Percentiles rank a stretch among this genome's conserved stretches.
phyloP scores from a whole-genome alignment of 2,113 vertebrate genomes.

The Spermophilus dauricus region DNA sequence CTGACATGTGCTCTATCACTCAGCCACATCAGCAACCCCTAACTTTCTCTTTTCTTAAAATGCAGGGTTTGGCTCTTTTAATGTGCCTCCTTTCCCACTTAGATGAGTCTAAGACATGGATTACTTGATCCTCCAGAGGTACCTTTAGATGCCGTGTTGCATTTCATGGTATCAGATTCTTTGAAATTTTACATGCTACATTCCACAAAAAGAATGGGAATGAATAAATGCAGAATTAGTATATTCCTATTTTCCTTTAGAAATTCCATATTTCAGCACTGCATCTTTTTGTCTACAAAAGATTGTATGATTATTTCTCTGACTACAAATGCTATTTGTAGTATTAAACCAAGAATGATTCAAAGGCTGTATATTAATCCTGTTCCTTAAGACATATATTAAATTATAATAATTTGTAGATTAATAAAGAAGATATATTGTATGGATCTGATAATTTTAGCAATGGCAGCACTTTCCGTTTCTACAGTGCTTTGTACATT shows the following conservation, averaged over 20 bases:
- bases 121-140: not conserved
- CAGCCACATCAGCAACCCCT: too few relatives aligned
- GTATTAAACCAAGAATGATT: conserved; percentile 12
- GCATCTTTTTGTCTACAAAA: not conserved
- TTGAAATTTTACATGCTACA: not conserved
- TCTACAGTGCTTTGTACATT: conserved; percentile 5
- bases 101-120: not conserved
- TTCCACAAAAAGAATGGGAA: not conserved
- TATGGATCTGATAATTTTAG: not conserved
- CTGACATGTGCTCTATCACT: too few relatives aligned
- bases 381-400: not conserved
- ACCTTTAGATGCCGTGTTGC: not conserved
- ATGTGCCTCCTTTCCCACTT: not conserved
- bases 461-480: not conserved
- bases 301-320: not conserved
- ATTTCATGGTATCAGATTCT: conserved; percentile 19
- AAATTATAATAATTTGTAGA: not conserved
- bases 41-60: conserved; percentile 28
- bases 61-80: not conserved
- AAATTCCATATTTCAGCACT: not conserved
- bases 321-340: not conserved
- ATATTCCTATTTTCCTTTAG: not conserved
- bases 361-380: not conserved
- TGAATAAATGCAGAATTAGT: not conserved
- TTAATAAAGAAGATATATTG: not conserved